Base-by-base conservation (phyloP, 2,888 invertebrate species). In the Epistrophe grossulariae region DNA sequence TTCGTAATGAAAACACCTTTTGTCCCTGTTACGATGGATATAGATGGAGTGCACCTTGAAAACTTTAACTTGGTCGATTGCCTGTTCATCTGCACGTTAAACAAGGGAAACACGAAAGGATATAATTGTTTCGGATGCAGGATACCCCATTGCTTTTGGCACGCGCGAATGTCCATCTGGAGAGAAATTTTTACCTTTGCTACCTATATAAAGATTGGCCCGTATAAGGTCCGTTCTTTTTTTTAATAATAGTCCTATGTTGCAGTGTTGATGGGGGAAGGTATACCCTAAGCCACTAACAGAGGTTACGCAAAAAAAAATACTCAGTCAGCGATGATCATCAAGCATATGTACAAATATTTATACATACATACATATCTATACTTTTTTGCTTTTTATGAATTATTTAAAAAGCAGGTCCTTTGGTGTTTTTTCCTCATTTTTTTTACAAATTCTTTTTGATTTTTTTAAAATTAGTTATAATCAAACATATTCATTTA, bases 91-190 rank as follows among this genome's bases (percentile, higher is more conserved):
- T 68, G 59, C 43, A 68, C 59, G 24, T 77, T 50, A 15, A 50
- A 70, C 70, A 60, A 59, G 48, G 19, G 50, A 24, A 38, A 59
- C 19, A 72, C 24, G 48, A 45, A 38, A 74, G 38, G 60, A 62
- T 73, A 38, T 40, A 60, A 45, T 59, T 59, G 59, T 38, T 48
- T 17, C 62, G 38, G 52, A 43, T 15, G 17, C 72, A 64, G 78
- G 72, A 79, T 57, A 79, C 64, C 55, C 79, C 17, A 71, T 79
- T 79, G 71, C 79, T 45, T 17, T 66, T 79, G 79, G 79, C 79
- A 79, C 79, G 79, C 55, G 79, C 79, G 79, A 72, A 57, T 64
- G 79, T 57, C 79, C 64, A 79, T 79, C 79, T 79, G 72, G 79
- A 72, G 45, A 43, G 24, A 28, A 24, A 64, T 72, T 57, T 57